These are phyloP conservation scores for Zoroaster sp. DNA, from an alignment of 53 echinoderm and acorn worm genomes.

Conservation along the genomic window DNA sequence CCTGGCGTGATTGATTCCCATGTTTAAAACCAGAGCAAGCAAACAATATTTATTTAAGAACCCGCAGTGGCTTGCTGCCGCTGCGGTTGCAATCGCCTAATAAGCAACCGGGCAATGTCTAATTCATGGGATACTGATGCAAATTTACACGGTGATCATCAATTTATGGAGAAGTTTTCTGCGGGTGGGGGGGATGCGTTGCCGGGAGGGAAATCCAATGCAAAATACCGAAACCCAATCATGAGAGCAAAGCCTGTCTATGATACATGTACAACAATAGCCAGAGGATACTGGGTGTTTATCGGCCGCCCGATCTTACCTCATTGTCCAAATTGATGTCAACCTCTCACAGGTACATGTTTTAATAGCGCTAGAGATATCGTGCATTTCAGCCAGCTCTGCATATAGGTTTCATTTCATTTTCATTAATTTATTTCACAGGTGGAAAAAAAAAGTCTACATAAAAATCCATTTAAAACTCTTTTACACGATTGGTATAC, in stretches of 20 bases:
- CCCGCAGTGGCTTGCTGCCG: background rate
- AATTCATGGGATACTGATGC: background rate
- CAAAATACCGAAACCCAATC: background rate
- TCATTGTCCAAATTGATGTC: background rate
- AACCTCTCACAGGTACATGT: background rate
- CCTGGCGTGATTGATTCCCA: slow-evolving; percentile 9
- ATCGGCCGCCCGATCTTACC: background rate
- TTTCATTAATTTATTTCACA: too few relatives aligned
- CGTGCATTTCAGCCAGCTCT: too few relatives aligned
- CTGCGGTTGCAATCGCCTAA: background rate
- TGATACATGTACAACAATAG: background rate
- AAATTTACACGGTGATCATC: background rate
- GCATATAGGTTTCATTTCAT: too few relatives aligned
- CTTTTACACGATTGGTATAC: too few relatives aligned
- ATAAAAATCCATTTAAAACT: too few relatives aligned
- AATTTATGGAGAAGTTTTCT: background rate
- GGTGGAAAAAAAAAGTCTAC: too few relatives aligned
- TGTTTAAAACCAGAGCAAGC: slow-evolving; percentile 6
- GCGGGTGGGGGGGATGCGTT: background rate
- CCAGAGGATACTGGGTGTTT: background rate
- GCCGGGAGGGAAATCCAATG: background rate
- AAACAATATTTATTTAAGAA: background rate
- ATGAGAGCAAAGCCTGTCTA: background rate
- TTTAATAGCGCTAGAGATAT: too few relatives aligned
- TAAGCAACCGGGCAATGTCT: background rate